Percentiles rank a stretch among this genome's conserved stretches.
These are phyloP conservation scores for Drosophila simulans DNA, from an alignment of 1,140 invertebrate genomes.

Conservation along the genomic window DNA sequence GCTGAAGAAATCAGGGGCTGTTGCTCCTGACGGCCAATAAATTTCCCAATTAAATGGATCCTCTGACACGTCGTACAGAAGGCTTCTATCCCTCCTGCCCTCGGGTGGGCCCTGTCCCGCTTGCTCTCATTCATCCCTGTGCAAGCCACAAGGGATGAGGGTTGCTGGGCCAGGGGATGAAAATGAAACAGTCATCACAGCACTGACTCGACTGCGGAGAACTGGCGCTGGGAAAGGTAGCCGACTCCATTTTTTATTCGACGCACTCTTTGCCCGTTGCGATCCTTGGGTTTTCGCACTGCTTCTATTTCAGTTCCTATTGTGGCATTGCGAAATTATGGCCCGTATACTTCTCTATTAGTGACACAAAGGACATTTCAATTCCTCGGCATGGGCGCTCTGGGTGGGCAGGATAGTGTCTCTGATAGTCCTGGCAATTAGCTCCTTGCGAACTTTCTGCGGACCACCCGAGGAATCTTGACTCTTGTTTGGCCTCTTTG, in stretches of 20 bases:
- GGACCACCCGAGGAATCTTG: slow-evolving; percentile 71
- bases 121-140: slow-evolving; percentile 28
- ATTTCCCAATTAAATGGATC: slow-evolving; percentile 81
- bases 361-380: slow-evolving; percentile 73
- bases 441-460: slow-evolving; percentile 63
- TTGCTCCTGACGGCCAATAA: slow-evolving; percentile 65
- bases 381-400: slow-evolving; percentile 54
- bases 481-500: slow-evolving; percentile 76
- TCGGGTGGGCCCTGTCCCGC: slow-evolving; percentile 14
- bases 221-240: slow-evolving; percentile 82
- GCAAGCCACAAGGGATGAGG: slow-evolving; percentile 66
- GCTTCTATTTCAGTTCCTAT: slow-evolving; percentile 52
- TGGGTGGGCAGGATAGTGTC: slow-evolving; percentile 60
- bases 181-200: slow-evolving; percentile 46
- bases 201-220: slow-evolving; percentile 57
- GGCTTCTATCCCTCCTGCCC: slow-evolving; percentile 57
- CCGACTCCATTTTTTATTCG: slow-evolving; percentile 72
- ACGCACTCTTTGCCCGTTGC: slow-evolving; percentile 51
- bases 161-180: slow-evolving; percentile 69
- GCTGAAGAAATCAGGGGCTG: slow-evolving; percentile 28
- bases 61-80: slow-evolving; percentile 73
- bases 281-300: slow-evolving; percentile 41
- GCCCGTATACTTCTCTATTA: slow-evolving; percentile 78
- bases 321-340: slow-evolving; percentile 71
- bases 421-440: slow-evolving; percentile 54